Evolutionary conservation across 2,113 vertebrate genomes (phyloP).

Genomic region (Mustela nigripes): DNA sequence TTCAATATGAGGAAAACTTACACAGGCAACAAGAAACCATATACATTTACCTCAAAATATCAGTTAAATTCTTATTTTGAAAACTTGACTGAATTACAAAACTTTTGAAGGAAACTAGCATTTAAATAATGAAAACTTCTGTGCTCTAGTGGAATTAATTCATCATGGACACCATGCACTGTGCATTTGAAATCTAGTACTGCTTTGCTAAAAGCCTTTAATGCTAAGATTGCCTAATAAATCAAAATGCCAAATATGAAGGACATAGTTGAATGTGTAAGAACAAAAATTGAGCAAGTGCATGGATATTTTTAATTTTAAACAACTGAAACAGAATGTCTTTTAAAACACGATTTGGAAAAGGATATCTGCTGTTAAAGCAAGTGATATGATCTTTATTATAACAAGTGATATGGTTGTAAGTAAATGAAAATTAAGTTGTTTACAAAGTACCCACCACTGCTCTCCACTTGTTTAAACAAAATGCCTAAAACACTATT

Average conservation of each 20-base stretch:
- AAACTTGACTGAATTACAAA: constrained; percentile 84
- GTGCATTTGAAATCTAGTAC: constrained; percentile 91
- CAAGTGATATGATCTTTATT: neutral
- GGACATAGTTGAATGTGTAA: constrained; percentile 81
- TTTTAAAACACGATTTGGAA: constrained; percentile 67
- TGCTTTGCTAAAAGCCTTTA: constrained; percentile 90
- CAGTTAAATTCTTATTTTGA: constrained; percentile 86
- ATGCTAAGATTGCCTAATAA: constrained; percentile 95
- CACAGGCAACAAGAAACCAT: neutral
- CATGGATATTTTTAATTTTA: constrained; percentile 72
- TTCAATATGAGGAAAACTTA: neutral
- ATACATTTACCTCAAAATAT: constrained; percentile 59
- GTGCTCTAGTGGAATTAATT: constrained; percentile 96
- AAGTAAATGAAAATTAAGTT: constrained; percentile 73
- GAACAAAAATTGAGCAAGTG: constrained; percentile 81
- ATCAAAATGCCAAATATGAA: constrained; percentile 96
- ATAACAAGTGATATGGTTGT: neutral
- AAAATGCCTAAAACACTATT: constrained; percentile 11
- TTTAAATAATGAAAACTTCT: constrained; percentile 93
- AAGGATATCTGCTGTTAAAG: constrained; percentile 47
- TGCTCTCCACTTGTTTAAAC: constrained; percentile 2
- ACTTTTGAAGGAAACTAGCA: constrained; percentile 80
- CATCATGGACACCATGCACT: constrained; percentile 93
- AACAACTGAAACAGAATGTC: constrained; percentile 68
- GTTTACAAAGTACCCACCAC: constrained; percentile 46